phyloP scores from a whole-genome alignment of 2,797 vertebrate species.

The Alfaro cultratus region DNA sequence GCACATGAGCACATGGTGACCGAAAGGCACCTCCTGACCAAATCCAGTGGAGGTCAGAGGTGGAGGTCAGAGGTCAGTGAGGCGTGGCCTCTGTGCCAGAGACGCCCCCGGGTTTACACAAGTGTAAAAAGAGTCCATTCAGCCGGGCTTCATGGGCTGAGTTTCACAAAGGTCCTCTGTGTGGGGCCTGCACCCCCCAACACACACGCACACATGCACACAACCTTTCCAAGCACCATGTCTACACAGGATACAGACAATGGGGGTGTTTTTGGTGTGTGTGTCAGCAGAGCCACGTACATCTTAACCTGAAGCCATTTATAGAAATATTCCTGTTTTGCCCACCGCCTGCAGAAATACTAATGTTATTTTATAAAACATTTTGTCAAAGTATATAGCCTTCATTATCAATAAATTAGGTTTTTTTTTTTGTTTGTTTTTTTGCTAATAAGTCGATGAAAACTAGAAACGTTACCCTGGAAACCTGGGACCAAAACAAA shows the following conservation, averaged over 20 bases:
- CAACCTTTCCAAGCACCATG: slow-evolving; percentile 57
- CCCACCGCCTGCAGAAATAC: not conserved
- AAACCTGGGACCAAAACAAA: not conserved
- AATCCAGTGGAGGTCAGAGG: slow-evolving; percentile 82
- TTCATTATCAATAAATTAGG: not conserved
- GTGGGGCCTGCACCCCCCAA: slow-evolving; percentile 63
- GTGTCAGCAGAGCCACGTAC: slow-evolving; percentile 50
- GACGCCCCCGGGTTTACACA: slow-evolving; percentile 84
- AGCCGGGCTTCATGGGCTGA: slow-evolving; percentile 72
- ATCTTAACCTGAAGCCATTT: slow-evolving; percentile 62
- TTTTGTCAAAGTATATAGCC: not conserved
- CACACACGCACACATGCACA: slow-evolving; percentile 35
- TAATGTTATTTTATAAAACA: not conserved
- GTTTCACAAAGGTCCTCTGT: slow-evolving; percentile 84
- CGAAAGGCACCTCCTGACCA: slow-evolving; percentile 67
- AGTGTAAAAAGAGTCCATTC: slow-evolving; percentile 86
- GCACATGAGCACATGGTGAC: slow-evolving; percentile 65
- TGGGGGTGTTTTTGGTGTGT: slow-evolving; percentile 53
- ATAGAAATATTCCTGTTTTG: slow-evolving; percentile 10
- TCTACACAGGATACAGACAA: slow-evolving; percentile 68
- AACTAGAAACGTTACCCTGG: not conserved
- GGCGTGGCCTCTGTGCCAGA: slow-evolving; percentile 72
- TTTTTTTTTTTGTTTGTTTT: not conserved
- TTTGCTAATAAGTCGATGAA: not conserved
- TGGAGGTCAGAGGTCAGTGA: slow-evolving; percentile 77